Evolutionary conservation across 2,888 invertebrate species (phyloP).

Genomic region (Zonitis immaculata): DNA sequence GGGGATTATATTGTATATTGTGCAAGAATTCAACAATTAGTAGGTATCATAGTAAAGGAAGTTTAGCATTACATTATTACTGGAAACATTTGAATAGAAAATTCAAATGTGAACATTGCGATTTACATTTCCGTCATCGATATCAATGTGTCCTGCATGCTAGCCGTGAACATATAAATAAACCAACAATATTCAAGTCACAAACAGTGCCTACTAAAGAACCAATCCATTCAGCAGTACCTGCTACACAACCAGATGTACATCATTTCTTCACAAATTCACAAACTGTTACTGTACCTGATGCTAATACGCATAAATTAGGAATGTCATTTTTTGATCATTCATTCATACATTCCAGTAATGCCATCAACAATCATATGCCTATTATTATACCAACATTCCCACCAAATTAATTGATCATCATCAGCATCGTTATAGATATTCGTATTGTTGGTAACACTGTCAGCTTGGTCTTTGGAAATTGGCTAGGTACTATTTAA

Average conservation of each 20-base stretch:
- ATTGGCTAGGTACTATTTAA: slow-evolving; percentile 22
- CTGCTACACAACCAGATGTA: slow-evolving; percentile 38
- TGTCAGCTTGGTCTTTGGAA: slow-evolving; percentile 3
- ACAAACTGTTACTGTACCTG: slow-evolving; percentile 43
- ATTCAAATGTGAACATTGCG: slow-evolving; percentile 52
- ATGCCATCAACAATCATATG: slow-evolving; percentile 46
- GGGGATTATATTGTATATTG: slow-evolving; percentile 42
- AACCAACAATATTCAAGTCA: slow-evolving; percentile 30
- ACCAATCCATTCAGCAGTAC: slow-evolving; percentile 36
- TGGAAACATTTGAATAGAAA: slow-evolving; percentile 51
- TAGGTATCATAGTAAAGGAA: slow-evolving; percentile 49
- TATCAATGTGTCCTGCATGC: slow-evolving; percentile 52
- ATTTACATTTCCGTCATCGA: slow-evolving; percentile 47
- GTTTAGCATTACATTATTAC: slow-evolving; percentile 50
- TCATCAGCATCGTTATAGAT: not conserved
- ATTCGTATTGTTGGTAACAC: not conserved
- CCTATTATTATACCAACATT: slow-evolving; percentile 49
- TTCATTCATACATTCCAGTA: slow-evolving; percentile 44
- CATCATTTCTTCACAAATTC: slow-evolving; percentile 39
- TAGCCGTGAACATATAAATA: slow-evolving; percentile 45
- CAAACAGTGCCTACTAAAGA: slow-evolving; percentile 41
- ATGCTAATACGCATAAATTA: slow-evolving; percentile 46
- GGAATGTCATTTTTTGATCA: slow-evolving; percentile 49
- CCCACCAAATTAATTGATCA: slow-evolving; percentile 41
- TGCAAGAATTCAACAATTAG: slow-evolving; percentile 44